Base-by-base conservation (phyloP, 2,113 vertebrate species). In the Alligator sinensis region DNA sequence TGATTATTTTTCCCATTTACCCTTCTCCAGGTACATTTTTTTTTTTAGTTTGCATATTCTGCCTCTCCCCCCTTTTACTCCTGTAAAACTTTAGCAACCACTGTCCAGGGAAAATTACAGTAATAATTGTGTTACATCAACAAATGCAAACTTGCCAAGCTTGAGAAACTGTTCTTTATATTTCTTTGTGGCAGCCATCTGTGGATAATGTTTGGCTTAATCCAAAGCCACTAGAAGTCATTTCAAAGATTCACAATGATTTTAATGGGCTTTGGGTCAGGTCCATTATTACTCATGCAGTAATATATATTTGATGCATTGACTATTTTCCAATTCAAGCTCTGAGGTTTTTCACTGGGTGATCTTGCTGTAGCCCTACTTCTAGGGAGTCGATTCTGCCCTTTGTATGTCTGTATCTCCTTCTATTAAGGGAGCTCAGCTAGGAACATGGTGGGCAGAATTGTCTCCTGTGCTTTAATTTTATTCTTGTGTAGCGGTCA, bases 311-410 rank as follows among this genome's bases (percentile, higher is more conserved):
- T 54, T 72, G 38, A 81, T 77, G 28, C 59, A 55, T 82, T 83
- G 54, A 79, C 74, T 86, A 38, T 59, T 93, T 78, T 92, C 76
- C 59, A 89, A 58, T 16, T 82, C 60, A 76, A 88, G 22, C 1
- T 2, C 59, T 87, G 70, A 75, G 80, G 47, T 54, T 82, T 81
- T 76, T 86, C 25, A 70, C 57, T 82, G 75, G 21, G n/a, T 89
- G 60, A 86, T 72, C n/a, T 92, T 97, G 77, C 80, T 95, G 61
- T 92, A 86, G 70, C 59, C 60, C 68, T 21, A 72, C 5, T 47
- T 47, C 47, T 61, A 82, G 86, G 68, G 66, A 80, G 34, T 54
- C 62, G 28, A 0, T 66, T 91, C 84, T 90, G 70, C 34, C 60
- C 54, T 66, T 47, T 47, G 47, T 47, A 47, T 47, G 47, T 47